These are phyloP conservation scores for Proisotoma minuta DNA, from an alignment of 2,888 invertebrate genomes.

Conservation along the genomic window DNA sequence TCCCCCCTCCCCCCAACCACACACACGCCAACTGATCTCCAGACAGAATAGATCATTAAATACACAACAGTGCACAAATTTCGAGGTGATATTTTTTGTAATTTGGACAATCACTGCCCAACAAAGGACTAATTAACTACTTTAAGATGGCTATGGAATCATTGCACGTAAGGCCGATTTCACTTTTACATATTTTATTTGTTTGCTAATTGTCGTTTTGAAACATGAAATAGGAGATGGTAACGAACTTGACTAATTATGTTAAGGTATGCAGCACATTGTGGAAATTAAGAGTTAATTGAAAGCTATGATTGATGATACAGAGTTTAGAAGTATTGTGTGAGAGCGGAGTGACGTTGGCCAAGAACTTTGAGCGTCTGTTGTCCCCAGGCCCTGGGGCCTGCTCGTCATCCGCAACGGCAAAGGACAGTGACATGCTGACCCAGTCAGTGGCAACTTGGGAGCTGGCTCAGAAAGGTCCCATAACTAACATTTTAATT, in stretches of 20 bases:
- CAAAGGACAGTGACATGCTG: slow-evolving; percentile 45
- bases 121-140: too few relatives aligned
- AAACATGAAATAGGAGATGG: too few relatives aligned
- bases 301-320: background rate
- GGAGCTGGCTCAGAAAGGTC: slow-evolving; percentile 35
- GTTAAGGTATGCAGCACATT: background rate
- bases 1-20: too few relatives aligned
- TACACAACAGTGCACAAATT: too few relatives aligned
- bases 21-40: too few relatives aligned
- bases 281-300: background rate
- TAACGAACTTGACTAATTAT: background rate
- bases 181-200: too few relatives aligned
- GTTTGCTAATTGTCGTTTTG: too few relatives aligned
- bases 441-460: slow-evolving; percentile 46
- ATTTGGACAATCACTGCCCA: too few relatives aligned
- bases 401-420: slow-evolving; percentile 36
- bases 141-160: slow-evolving; percentile 38
- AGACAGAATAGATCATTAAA: too few relatives aligned
- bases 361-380: slow-evolving; percentile 47
- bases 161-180: slow-evolving; percentile 36
- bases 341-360: slow-evolving; percentile 43
- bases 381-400: slow-evolving; percentile 39
- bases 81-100: too few relatives aligned
- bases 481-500: background rate
- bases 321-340: slow-evolving; percentile 47